Evolutionary conservation across 2,797 vertebrate genomes (phyloP).

Genomic region (Arvicola amphibius): DNA sequence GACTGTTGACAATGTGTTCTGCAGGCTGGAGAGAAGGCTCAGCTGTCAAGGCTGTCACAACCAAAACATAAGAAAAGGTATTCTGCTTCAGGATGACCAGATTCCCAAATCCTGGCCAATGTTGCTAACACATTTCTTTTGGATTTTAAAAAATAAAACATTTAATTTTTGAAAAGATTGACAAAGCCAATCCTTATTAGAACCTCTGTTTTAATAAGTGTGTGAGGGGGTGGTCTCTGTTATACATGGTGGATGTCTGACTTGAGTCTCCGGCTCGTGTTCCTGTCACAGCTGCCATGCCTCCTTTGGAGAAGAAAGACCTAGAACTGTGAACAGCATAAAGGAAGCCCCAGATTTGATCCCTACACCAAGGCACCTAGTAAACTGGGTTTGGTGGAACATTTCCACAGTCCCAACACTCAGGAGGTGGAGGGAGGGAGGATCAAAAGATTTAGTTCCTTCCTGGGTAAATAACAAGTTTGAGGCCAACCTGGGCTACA

Average conservation of each 20-base stretch:
- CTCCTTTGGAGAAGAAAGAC: not conserved
- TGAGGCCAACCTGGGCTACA: not conserved
- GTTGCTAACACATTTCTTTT: not conserved
- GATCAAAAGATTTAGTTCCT: not conserved
- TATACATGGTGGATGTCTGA: not conserved
- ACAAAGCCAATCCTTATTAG: not conserved
- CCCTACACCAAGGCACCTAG: not conserved
- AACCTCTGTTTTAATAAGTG: not conserved
- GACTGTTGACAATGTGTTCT: not conserved
- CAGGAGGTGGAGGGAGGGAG: too few relatives aligned
- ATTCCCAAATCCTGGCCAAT: not conserved
- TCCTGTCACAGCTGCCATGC: not conserved
- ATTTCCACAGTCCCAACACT: not conserved
- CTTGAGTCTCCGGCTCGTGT: not conserved
- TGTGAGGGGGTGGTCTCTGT: not conserved
- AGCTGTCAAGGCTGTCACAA: not conserved
- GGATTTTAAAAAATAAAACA: not conserved
- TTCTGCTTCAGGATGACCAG: constrained; percentile 22
- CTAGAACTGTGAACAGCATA: not conserved
- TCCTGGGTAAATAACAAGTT: not conserved
- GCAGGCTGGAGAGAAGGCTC: not conserved
- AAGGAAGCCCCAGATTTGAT: not conserved
- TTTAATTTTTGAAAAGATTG: not conserved
- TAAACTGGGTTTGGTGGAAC: not conserved
- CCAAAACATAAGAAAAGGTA: not conserved